A percentile compares a stretch with the other conserved stretches of the same genome.
These are phyloP conservation scores for Pemphredon lugubris DNA, from an alignment of 2,888 invertebrate species.

Conservation along the genomic window DNA sequence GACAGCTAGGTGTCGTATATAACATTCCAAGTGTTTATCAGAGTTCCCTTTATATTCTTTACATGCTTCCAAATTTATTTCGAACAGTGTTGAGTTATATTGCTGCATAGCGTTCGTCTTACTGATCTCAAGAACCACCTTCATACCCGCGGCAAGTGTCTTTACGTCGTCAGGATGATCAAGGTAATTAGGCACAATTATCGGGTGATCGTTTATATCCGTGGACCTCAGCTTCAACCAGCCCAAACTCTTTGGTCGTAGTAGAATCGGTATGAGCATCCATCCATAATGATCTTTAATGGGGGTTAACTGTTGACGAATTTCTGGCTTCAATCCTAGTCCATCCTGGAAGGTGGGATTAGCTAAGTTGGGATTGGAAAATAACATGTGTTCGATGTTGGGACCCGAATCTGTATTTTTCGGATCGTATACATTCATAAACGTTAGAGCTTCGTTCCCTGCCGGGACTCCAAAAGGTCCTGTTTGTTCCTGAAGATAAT, in stretches of 20 bases:
- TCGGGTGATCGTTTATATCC: constrained; percentile 86
- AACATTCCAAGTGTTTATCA: constrained; percentile 87
- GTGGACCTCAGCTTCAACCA: constrained; percentile 84
- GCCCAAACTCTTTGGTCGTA: constrained; percentile 87
- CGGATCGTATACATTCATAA: constrained; percentile 84
- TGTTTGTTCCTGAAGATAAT: constrained; percentile 84
- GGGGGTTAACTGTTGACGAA: no score
- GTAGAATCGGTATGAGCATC: constrained; percentile 84
- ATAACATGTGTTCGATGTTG: constrained; percentile 86
- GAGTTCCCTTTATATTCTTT: constrained; percentile 83
- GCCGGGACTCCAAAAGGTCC: no score
- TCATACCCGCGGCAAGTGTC: constrained; percentile 84
- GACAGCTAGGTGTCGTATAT: constrained; percentile 86
- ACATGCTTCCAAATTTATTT: constrained; percentile 84
- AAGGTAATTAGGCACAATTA: constrained; percentile 87
- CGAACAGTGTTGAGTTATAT: constrained; percentile 83
- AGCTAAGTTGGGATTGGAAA: no score
- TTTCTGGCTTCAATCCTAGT: no score
- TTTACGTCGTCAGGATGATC: constrained; percentile 85
- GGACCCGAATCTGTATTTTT: constrained; percentile 83
- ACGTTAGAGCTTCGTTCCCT: no score
- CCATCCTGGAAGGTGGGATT: no score
- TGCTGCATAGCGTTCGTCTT: constrained; percentile 84
- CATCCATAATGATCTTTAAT: no score
- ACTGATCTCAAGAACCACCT: constrained; percentile 83